Conservation (phyloP, 2,888 invertebrate genomes). For the Lycia hirtaria region DNA sequence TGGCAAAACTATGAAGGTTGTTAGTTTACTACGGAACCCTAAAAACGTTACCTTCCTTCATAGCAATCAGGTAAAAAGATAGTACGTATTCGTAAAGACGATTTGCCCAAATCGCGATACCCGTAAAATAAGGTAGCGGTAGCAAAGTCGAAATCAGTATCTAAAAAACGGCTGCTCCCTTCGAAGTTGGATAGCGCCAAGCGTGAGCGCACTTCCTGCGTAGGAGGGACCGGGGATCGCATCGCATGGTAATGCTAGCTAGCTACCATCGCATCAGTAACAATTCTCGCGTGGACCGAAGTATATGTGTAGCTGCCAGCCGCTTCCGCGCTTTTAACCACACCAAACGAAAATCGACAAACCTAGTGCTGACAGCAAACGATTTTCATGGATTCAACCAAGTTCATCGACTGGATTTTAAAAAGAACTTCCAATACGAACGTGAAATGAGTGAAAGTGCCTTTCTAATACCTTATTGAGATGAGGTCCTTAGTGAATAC, state of each 20-base stretch:
- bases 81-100: no score
- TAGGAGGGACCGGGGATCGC: constrained; percentile 50
- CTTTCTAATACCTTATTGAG: constrained; percentile 70
- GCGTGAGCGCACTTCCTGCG: constrained; percentile 54
- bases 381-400: constrained; percentile 47
- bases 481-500: constrained; percentile 76
- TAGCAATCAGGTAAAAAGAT: no score
- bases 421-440: constrained; percentile 37
- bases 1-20: no score
- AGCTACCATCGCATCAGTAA: constrained; percentile 45
- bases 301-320: constrained; percentile 18
- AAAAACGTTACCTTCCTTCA: no score
- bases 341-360: constrained; percentile 24
- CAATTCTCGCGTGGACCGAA: constrained; percentile 41
- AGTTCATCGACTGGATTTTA: constrained; percentile 28
- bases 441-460: constrained; percentile 74
- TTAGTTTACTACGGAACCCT: no score
- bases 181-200: constrained; percentile 25
- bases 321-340: constrained; percentile 21
- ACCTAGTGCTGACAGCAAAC: constrained; percentile 24
- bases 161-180: constrained; percentile 10
- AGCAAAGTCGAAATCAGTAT: neutral
- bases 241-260: constrained; percentile 21
- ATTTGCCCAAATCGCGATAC: no score
- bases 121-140: no score